Evolutionary conservation across 1,140 invertebrate genomes (phyloP).

Genomic region (Pteromalus puparum): DNA sequence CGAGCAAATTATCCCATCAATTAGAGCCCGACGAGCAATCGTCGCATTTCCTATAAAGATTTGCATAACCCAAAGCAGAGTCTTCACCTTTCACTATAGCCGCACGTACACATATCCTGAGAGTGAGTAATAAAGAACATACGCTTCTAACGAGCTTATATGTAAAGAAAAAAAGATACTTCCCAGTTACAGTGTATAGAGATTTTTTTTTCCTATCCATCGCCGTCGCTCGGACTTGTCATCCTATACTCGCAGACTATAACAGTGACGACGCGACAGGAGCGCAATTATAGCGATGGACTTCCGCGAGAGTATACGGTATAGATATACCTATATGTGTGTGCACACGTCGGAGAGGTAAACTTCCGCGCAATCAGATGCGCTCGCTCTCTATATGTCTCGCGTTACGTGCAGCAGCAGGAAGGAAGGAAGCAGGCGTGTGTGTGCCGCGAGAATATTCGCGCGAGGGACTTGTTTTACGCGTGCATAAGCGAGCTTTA

Average conservation of each 20-base stretch:
- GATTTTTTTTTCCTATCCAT: too few relatives aligned
- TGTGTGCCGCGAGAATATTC: background rate
- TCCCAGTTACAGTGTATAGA: background rate
- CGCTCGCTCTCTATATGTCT: background rate
- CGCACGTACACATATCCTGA: background rate
- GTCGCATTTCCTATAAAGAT: background rate
- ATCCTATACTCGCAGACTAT: too few relatives aligned
- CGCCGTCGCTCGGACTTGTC: background rate
- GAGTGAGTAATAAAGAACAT: background rate
- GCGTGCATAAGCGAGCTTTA: background rate
- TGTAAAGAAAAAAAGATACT: background rate
- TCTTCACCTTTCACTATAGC: background rate
- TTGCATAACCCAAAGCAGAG: background rate
- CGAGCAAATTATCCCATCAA: too few relatives aligned
- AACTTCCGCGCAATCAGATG: conserved; percentile 36
- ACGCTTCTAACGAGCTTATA: background rate
- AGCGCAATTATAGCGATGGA: background rate
- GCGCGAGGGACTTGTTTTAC: too few relatives aligned
- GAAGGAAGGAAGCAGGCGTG: background rate
- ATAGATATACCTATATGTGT: too few relatives aligned
- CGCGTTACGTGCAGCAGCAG: background rate
- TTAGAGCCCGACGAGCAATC: too few relatives aligned
- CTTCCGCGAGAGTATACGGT: background rate
- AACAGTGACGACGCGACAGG: too few relatives aligned
- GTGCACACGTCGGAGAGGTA: background rate